Base-by-base conservation (phyloP, 2,797 vertebrate species). In the Tenualosa ilisha region DNA sequence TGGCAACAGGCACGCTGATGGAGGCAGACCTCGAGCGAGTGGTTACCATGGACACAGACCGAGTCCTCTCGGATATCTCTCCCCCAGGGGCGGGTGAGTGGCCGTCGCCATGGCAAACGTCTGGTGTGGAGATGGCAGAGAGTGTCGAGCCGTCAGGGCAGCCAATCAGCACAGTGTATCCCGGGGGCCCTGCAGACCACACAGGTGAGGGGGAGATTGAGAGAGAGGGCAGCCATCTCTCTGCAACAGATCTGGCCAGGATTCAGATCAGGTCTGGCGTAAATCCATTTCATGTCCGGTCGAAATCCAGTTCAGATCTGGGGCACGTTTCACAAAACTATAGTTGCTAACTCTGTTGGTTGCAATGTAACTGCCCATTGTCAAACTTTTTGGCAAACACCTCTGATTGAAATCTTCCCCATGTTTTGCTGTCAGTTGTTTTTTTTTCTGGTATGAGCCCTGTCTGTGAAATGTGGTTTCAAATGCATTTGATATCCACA, bases 91-190 rank as follows among this genome's bases (percentile, higher is more conserved):
- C 91, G 12, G 91, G 91, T 59, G 94, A 95, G 85, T 95, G 94
- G 93, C 92, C 91, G 37, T 93, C 90, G 51, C 91, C 93, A 24
- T 94, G 94, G 93, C 94, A 94, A 92, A 93, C 91, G 61, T 95
- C 95, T 20, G 94, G 93, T 31, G 91, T 89, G 0, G 92, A 95
- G 91, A 91, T 92, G 40, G 89, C 87, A 20, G 94, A 94, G 86
- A 89, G 91, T 17, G 87, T 91, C 84, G 82, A 88, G 51, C 86
- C 92, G 6, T 90, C 86, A 0, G 89, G 86, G 53, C 90, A 89
- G 37, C 88, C 91, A 84, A 88, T 86, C 56, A 87, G 89, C 75
- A 88, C 88, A 81, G 87, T 22, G 54, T 90, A 50, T 24, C 85
- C 87, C 13, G 87, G 85, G 43, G 87, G 91, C 53, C n/a, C 53